phyloP scores from a whole-genome alignment of 1,140 invertebrate genomes.

The Drosophila serrata region DNA sequence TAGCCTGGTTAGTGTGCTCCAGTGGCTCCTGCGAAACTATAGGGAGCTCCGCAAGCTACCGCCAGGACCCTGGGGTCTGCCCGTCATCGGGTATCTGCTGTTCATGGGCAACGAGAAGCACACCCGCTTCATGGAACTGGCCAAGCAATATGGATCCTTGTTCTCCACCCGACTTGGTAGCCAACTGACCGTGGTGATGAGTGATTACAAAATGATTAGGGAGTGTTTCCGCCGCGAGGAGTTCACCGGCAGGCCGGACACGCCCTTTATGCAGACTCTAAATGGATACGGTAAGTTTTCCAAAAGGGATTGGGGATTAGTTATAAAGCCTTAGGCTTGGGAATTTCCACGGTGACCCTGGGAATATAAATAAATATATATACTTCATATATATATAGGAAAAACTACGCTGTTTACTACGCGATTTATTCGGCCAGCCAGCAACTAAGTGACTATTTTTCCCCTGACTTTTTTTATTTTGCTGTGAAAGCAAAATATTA shows the following conservation, averaged over 20 bases:
- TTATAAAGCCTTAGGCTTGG: neutral
- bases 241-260: slow-evolving; percentile 94
- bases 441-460: slow-evolving; percentile 9
- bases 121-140: slow-evolving; percentile 91
- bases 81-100: slow-evolving; percentile 92
- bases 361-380: neutral
- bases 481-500: slow-evolving; percentile 38
- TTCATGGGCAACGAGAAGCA: slow-evolving; percentile 92
- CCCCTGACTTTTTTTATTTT: neutral
- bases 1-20: slow-evolving; percentile 85
- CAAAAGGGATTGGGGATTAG: neutral
- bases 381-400: neutral
- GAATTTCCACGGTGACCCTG: neutral
- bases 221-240: slow-evolving; percentile 94
- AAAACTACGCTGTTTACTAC: slow-evolving; percentile 32
- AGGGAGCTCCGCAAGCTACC: slow-evolving; percentile 88
- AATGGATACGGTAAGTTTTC: slow-evolving; percentile 92
- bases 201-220: slow-evolving; percentile 93
- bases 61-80: slow-evolving; percentile 94
- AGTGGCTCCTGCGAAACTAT: slow-evolving; percentile 86
- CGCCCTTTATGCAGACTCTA: slow-evolving; percentile 93
- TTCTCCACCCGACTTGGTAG: slow-evolving; percentile 91
- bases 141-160: slow-evolving; percentile 91
- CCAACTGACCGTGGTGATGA: slow-evolving; percentile 93
- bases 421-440: neutral